phyloP scores from a whole-genome alignment of 2,113 vertebrate species.

The Ochotona curzoniae region DNA sequence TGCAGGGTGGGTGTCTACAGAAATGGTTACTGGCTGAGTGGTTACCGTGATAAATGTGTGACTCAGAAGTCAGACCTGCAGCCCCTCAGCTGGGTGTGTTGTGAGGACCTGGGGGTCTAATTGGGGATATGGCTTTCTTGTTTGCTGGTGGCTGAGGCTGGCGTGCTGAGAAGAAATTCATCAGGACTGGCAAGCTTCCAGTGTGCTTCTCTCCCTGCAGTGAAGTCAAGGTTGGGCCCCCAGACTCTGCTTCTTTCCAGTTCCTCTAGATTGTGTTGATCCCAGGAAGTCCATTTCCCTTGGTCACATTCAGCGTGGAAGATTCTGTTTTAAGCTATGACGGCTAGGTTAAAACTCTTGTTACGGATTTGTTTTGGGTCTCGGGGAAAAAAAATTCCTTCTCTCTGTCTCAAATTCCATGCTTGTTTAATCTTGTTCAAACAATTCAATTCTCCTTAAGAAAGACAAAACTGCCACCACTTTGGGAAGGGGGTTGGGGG shows the following conservation, averaged over 20 bases:
- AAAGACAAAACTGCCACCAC: conserved; percentile 38
- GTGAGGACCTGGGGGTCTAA: not conserved
- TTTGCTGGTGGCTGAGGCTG: not conserved
- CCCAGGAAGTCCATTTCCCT: conserved; percentile 17
- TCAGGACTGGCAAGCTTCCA: not conserved
- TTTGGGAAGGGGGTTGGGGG: not conserved
- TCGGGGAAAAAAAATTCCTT: conserved; percentile 70
- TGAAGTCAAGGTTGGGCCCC: not conserved
- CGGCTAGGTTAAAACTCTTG: conserved; percentile 19
- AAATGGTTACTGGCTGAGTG: not conserved
- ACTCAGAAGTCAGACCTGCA: not conserved
- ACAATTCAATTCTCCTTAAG: conserved; percentile 68
- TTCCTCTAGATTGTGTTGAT: not conserved
- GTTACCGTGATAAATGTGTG: not conserved
- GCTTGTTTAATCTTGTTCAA: conserved; percentile 79
- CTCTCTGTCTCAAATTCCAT: conserved; percentile 73
- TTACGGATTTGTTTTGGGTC: conserved; percentile 62
- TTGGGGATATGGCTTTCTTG: not conserved
- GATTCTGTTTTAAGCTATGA: not conserved
- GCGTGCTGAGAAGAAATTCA: not conserved
- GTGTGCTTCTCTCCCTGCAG: not conserved
- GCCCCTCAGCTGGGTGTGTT: not conserved
- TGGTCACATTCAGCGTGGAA: not conserved
- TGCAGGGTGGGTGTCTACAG: not conserved
- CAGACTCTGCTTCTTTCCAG: not conserved